Evolutionary conservation across 2,113 vertebrate genomes (phyloP), one percentile per base, ranked within the genome.

Genomic region (Barbus barbus): DNA sequence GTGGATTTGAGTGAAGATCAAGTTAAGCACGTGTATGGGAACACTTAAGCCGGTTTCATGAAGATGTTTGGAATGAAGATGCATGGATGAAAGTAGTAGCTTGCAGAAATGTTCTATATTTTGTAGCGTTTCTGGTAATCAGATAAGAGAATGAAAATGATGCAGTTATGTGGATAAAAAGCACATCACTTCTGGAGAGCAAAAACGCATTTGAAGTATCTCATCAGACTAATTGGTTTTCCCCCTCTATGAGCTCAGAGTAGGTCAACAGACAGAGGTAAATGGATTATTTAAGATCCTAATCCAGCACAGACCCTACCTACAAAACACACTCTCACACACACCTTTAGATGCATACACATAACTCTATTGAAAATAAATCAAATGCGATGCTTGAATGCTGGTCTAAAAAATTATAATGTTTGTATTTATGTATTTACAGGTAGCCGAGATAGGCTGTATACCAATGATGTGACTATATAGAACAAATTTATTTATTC

Each of bases 211-310:
- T 83, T 82, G 69, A 80, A 36, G 84, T 31, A 84, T 85, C 89
- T 90, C 90, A 90, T 92, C 88, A 88, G 58, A 81, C 81, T 91
- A 91, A 93, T 91, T 92, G 90, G 90, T 88, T 89, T 90, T 90
- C 83, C 88, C 56, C 1, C 53, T 41, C 88, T 77, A 85, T 85
- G 86, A 58, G 83, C 82, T 51, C 85, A 85, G 87, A 87, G 82
- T 87, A 90, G 88, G 81, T 87, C 53, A 26, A 56, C 31, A 53
- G 84, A 74, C 84, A 88, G 84, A 76, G 78, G 78, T 81, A 87
- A 88, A 87, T 33, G 24, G 51, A 84, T 73, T 33, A 24, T 83
- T 48, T 86, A 82, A 90, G 84, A 48, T 79, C 56, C 83, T 86
- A 83, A 81, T 86, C 81, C 83, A 28, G 38, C 69, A 77, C 81